Evolutionary conservation across 2,113 vertebrate species (phyloP).

Genomic region (Raphicerus campestris): DNA sequence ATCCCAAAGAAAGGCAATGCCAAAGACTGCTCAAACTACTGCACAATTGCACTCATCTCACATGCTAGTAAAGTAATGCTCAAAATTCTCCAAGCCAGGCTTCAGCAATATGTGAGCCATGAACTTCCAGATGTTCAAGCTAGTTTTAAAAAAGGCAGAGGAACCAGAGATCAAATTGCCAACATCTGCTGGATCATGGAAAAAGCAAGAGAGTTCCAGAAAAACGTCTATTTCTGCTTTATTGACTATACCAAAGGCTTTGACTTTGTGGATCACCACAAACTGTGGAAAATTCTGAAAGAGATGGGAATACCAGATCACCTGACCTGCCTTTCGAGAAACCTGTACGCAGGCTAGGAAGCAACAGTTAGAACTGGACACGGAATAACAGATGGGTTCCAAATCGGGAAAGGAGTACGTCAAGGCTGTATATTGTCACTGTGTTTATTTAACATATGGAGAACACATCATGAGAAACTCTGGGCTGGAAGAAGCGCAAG

Average conservation of each 20-base stretch:
- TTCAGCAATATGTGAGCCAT: neutral
- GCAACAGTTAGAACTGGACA: neutral
- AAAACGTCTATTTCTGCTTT: neutral
- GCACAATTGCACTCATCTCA: neutral
- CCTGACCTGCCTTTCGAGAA: neutral
- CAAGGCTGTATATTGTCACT: neutral
- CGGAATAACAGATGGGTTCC: neutral
- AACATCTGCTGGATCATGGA: neutral
- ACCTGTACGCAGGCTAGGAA: neutral
- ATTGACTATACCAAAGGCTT: neutral
- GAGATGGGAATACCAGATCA: neutral
- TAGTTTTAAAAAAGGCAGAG: neutral
- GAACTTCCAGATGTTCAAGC: neutral
- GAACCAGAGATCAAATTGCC: neutral
- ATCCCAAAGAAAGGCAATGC: neutral
- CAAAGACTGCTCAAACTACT: neutral
- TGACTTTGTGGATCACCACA: neutral
- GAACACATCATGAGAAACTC: neutral
- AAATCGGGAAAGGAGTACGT: fast-evolving
- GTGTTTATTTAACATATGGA: neutral
- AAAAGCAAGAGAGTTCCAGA: neutral
- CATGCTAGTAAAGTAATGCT: fast-evolving
- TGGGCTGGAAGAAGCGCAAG: neutral
- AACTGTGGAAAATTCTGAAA: neutral
- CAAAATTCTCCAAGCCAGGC: neutral